phyloP scores from a whole-genome alignment of 2,888 invertebrate species.

The Alloscopus bannaensis region DNA sequence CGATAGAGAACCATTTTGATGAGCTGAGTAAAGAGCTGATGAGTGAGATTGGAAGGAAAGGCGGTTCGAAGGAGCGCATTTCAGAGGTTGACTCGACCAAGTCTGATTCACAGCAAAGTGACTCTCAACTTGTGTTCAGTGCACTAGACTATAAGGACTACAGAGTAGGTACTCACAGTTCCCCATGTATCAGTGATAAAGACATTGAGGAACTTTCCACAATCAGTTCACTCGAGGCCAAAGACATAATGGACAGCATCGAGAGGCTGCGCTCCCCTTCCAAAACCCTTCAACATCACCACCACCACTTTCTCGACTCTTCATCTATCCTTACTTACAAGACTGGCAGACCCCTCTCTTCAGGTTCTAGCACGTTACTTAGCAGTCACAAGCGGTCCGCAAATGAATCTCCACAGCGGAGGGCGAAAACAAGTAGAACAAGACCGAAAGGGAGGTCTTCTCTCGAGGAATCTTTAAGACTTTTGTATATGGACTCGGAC shows the following conservation, averaged over 20 bases:
- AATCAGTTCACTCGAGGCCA: constrained; percentile 83
- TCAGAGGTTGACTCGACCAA: constrained; percentile 72
- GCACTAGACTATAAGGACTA: constrained; percentile 88
- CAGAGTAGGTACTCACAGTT: constrained; percentile 78
- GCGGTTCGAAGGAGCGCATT: constrained; percentile 52
- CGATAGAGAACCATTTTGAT: constrained; percentile 59
- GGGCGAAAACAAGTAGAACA: constrained; percentile 60
- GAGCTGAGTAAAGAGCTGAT: constrained; percentile 60
- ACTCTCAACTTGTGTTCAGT: constrained; percentile 83
- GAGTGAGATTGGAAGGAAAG: constrained; percentile 59
- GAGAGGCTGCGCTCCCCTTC: constrained; percentile 59
- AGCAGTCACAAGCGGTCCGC: constrained; percentile 48
- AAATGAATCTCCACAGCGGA: constrained; percentile 57
- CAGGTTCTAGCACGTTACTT: constrained; percentile 39
- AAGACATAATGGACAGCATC: constrained; percentile 66
- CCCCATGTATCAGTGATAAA: constrained; percentile 85
- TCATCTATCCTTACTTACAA: constrained; percentile 40
- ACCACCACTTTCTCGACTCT: constrained; percentile 28
- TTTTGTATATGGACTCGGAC: constrained; percentile 69
- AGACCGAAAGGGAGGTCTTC: constrained; percentile 66
- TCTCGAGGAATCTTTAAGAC: constrained; percentile 72
- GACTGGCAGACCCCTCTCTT: constrained; percentile 44
- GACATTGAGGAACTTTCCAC: constrained; percentile 86
- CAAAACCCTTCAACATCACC: constrained; percentile 43
- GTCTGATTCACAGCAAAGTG: constrained; percentile 73